A percentile compares a stretch with the other conserved stretches of the same genome.
phyloP scores from a whole-genome alignment of 1,140 invertebrate species.

The Agraylea sexmaculata region DNA sequence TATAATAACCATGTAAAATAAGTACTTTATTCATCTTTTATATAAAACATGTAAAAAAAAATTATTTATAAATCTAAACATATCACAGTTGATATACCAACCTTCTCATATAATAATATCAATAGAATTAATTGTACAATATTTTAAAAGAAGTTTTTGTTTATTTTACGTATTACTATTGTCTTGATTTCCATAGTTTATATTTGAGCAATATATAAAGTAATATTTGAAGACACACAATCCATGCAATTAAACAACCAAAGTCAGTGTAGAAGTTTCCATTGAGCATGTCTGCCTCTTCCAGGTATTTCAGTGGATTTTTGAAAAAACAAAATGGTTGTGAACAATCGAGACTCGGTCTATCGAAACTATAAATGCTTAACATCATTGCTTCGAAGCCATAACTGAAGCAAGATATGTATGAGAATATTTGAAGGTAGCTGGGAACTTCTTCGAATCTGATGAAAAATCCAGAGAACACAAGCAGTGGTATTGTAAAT shows the following conservation, averaged over 20 bases:
- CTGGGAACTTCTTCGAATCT: constrained; percentile 60
- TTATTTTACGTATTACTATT: not conserved
- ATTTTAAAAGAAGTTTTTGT: too few relatives aligned
- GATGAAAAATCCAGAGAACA: constrained; percentile 79
- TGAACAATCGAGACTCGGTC: constrained; percentile 44
- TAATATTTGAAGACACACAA: constrained; percentile 29
- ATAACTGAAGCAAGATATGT: constrained; percentile 69
- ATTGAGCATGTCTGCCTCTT: constrained; percentile 33
- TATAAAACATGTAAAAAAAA: too few relatives aligned
- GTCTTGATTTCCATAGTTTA: constrained; percentile 30
- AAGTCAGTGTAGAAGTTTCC: constrained; percentile 56
- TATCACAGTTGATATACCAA: too few relatives aligned
- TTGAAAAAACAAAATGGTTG: constrained; percentile 35
- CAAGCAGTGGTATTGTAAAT: constrained; percentile 67
- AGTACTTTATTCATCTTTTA: too few relatives aligned
- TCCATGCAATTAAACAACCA: constrained; percentile 59
- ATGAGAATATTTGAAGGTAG: constrained; percentile 58
- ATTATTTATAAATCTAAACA: too few relatives aligned
- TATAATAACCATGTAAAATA: too few relatives aligned
- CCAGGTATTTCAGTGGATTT: constrained; percentile 32
- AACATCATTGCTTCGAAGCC: constrained; percentile 66
- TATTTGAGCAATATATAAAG: constrained; percentile 29
- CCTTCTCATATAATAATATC: too few relatives aligned
- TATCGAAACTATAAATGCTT: constrained; percentile 58
- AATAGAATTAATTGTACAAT: too few relatives aligned